These are phyloP conservation scores for Aphelenchoides fujianensis DNA, from an alignment of 1,140 invertebrate species.

Conservation along the genomic window DNA sequence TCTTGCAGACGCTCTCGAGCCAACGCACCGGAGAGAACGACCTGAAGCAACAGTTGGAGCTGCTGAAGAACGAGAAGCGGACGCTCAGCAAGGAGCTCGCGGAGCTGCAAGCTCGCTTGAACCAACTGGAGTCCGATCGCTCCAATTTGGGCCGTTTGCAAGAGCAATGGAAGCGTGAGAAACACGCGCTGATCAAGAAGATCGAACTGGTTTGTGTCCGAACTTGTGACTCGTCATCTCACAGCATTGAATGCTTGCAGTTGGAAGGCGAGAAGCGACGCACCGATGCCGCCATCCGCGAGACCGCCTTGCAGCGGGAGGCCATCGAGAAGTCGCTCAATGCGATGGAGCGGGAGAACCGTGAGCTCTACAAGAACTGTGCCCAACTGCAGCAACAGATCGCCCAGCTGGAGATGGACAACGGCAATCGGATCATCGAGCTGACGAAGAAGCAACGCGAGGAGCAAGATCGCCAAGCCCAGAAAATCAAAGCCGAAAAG, in stretches of 20 bases:
- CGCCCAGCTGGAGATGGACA: constrained; percentile 62
- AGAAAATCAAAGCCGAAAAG: constrained; percentile 54
- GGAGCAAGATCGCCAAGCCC: constrained; percentile 59
- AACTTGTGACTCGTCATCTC: constrained; percentile 26
- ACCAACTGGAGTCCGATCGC: constrained; percentile 49
- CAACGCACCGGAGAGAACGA: constrained; percentile 54
- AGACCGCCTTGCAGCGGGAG: constrained; percentile 61
- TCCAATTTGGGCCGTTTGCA: constrained; percentile 32
- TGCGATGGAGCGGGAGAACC: constrained; percentile 61
- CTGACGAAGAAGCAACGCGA: constrained; percentile 60
- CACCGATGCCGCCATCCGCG: constrained; percentile 59
- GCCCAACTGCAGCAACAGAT: constrained; percentile 62
- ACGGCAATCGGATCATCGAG: constrained; percentile 60
- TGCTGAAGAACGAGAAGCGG: constrained; percentile 58
- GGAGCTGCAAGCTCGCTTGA: constrained; percentile 49
- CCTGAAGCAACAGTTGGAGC: constrained; percentile 54
- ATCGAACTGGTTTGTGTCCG: constrained; percentile 61
- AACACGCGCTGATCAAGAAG: constrained; percentile 55
- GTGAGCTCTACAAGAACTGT: constrained; percentile 62
- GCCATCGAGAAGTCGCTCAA: constrained; percentile 62
- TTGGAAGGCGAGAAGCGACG: constrained; percentile 59
- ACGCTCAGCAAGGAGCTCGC: constrained; percentile 52
- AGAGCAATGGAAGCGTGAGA: constrained; percentile 60
- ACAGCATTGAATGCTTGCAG: constrained; percentile 39
- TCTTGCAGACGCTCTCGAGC: constrained; percentile 45